phyloP scores from a whole-genome alignment of 1,140 invertebrate genomes.

The Saccostrea glomerata region DNA sequence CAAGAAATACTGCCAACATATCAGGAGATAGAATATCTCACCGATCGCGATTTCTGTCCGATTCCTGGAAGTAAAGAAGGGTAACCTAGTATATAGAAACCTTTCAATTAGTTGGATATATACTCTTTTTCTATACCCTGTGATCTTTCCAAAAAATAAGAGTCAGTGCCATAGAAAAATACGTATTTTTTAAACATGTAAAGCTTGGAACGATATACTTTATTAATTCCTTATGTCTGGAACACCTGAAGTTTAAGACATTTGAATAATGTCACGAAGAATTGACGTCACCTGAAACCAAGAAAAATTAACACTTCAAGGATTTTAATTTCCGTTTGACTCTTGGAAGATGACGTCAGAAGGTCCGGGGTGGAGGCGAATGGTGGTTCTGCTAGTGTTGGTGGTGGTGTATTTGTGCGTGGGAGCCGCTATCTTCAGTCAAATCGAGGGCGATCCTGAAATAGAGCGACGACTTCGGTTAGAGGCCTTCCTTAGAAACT shows the following conservation, averaged over 20 bases:
- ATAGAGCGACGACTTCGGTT: constrained; percentile 56
- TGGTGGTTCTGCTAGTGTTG: constrained; percentile 76
- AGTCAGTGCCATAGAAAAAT: background rate
- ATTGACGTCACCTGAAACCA: background rate
- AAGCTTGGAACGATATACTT: background rate
- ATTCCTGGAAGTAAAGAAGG: background rate
- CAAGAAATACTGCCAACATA: background rate
- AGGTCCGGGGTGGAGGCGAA: constrained; percentile 53
- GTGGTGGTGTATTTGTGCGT: constrained; percentile 63
- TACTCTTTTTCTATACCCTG: background rate
- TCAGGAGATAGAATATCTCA: background rate
- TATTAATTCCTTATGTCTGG: background rate
- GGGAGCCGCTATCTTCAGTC: constrained; percentile 62
- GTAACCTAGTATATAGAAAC: background rate
- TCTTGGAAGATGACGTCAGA: constrained; percentile 18
- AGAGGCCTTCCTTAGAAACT: constrained; percentile 51
- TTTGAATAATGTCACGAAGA: background rate
- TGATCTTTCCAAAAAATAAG: background rate
- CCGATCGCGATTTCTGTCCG: background rate
- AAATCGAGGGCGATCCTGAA: constrained; percentile 62
- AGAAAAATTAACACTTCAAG: background rate
- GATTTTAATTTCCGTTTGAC: background rate
- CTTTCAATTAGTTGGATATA: background rate
- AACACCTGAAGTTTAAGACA: background rate
- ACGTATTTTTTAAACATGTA: background rate